Percentiles rank a stretch among this genome's conserved stretches.
Conservation (phyloP, 2,113 vertebrate species). For the Poeciliopsis retropinna region DNA sequence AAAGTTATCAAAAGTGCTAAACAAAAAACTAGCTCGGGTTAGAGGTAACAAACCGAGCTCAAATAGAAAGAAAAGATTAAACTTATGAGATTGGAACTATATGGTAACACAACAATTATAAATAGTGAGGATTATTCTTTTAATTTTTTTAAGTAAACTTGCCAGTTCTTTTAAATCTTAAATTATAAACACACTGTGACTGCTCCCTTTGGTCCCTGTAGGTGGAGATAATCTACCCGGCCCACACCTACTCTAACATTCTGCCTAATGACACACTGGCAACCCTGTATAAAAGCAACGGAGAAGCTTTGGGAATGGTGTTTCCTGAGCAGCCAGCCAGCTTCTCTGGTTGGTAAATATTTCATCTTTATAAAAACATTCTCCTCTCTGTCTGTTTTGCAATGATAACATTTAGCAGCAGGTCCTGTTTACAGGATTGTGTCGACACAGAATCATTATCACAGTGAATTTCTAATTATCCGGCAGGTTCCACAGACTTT, state of each 20-base stretch:
- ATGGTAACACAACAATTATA: no score
- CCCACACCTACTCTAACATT: conserved; percentile 83
- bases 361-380: neutral
- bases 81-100: no score
- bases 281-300: conserved; percentile 84
- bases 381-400: neutral
- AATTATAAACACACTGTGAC: no score
- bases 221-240: conserved; percentile 83
- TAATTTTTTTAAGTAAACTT: no score
- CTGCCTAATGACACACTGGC: conserved; percentile 86
- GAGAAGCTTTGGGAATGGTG: conserved; percentile 84
- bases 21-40: no score
- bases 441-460: conserved; percentile 8
- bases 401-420: neutral
- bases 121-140: no score
- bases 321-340: conserved; percentile 75
- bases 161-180: no score
- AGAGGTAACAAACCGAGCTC: no score
- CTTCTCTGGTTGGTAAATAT: conserved; percentile 78
- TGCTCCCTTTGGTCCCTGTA: conserved; percentile 38
- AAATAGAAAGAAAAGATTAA: no score
- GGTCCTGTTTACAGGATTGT: neutral
- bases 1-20: no score
- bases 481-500: conserved; percentile 89
- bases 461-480: conserved; percentile 33